These are phyloP conservation scores for Muntiacus muntjak DNA, from an alignment of 2,113 vertebrate species.

Conservation along the genomic window DNA sequence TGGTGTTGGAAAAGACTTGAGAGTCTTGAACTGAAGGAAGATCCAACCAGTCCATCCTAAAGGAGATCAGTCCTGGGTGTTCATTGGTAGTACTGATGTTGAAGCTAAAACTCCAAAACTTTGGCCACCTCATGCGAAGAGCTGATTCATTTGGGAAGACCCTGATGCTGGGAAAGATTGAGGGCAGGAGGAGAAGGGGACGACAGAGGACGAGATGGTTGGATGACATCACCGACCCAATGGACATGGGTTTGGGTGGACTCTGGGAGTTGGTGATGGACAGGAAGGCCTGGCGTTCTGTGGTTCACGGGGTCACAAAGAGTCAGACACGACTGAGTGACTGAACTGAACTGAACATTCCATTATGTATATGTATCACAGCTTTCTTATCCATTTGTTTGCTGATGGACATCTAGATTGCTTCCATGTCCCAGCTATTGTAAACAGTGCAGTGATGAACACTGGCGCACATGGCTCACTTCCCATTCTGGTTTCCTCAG, in stretches of 20 bases:
- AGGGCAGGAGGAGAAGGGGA: not conserved
- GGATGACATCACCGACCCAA: not conserved
- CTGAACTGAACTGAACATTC: not conserved
- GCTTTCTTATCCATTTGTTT: not conserved
- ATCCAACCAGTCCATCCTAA: not conserved
- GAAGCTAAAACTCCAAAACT: not conserved
- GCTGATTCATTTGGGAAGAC: not conserved
- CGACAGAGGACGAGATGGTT: not conserved
- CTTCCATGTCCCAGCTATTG: not conserved
- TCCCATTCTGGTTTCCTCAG: not conserved
- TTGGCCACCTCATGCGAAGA: not conserved
- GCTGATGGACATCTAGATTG: fast-evolving
- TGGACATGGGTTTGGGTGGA: not conserved
- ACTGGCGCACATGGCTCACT: not conserved
- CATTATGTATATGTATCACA: not conserved
- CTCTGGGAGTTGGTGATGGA: not conserved
- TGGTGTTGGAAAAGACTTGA: not conserved
- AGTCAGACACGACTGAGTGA: not conserved
- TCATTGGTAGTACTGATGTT: not conserved
- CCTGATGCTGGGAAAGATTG: not conserved
- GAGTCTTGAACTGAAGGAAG: not conserved
- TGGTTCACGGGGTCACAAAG: not conserved
- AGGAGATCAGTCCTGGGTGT: not conserved
- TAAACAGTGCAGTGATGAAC: not conserved
- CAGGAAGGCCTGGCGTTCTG: not conserved